Evolutionary conservation across 2,888 invertebrate genomes (phyloP).

Genomic region (Gastracanthus pulcherrimus): DNA sequence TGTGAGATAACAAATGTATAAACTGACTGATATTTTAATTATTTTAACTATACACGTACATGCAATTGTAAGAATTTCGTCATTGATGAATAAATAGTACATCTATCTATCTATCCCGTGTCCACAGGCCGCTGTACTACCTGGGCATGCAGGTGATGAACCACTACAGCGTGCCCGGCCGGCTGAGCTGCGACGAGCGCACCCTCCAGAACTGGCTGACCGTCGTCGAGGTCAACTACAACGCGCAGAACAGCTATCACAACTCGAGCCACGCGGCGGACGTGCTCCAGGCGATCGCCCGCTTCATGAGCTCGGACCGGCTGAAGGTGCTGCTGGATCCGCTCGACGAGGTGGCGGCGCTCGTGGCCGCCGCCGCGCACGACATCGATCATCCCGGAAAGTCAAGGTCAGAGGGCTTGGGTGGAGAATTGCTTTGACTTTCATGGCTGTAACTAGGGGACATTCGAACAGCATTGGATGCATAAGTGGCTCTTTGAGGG

Average conservation of each 20-base stretch:
- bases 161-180: conserved; percentile 91
- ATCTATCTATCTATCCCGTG: too few relatives aligned
- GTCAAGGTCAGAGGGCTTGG: conserved; percentile 84
- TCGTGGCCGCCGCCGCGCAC: conserved; percentile 96
- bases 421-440: too few relatives aligned
- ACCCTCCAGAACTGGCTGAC: conserved; percentile 94
- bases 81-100: too few relatives aligned
- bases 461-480: too few relatives aligned
- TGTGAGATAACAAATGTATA: too few relatives aligned
- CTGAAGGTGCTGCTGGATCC: conserved; percentile 91
- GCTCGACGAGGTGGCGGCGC: conserved; percentile 92
- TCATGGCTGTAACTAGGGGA: too few relatives aligned
- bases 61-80: too few relatives aligned
- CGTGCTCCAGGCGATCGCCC: conserved; percentile 97
- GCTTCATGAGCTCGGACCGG: conserved; percentile 92
- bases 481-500: too few relatives aligned
- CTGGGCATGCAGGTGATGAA: conserved; percentile 92
- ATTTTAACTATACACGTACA: too few relatives aligned
- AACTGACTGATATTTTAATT: too few relatives aligned
- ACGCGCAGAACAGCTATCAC: conserved; percentile 88
- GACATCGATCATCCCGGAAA: conserved; percentile 99
- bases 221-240: conserved; percentile 95
- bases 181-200: conserved; percentile 91
- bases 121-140: conserved; percentile 89
- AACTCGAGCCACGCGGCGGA: conserved; percentile 99